phyloP scores from a whole-genome alignment of 2,113 vertebrate species.

The Python bivittatus region DNA sequence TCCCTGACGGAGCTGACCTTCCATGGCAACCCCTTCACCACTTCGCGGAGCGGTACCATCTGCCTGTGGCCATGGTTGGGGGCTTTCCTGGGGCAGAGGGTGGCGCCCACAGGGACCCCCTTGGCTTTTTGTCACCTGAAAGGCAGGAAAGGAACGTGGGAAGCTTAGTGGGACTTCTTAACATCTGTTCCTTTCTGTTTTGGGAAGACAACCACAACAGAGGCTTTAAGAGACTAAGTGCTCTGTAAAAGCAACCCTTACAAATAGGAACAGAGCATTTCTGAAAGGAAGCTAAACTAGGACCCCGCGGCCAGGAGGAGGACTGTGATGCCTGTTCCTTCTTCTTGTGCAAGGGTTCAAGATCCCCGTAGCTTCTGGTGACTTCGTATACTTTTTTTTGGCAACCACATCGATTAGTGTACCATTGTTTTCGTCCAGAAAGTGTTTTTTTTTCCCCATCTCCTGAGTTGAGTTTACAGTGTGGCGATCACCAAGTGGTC shows the following conservation, averaged over 20 bases:
- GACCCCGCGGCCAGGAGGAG: neutral
- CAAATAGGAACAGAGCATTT: too few species aligned
- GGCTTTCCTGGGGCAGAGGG: neutral
- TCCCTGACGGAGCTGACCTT: constrained; percentile 79
- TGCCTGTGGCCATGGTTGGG: neutral
- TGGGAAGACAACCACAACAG: too few species aligned
- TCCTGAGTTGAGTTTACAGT: too few species aligned
- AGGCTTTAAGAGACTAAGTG: neutral
- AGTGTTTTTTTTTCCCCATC: too few species aligned
- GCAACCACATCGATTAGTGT: too few species aligned
- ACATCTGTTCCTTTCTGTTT: neutral
- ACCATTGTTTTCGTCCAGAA: too few species aligned
- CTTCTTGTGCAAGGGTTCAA: too few species aligned
- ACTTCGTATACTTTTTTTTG: too few species aligned
- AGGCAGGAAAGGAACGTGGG: neutral
- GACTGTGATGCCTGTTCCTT: too few species aligned
- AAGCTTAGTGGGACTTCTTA: neutral
- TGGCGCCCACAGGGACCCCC: neutral
- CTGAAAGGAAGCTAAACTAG: neutral
- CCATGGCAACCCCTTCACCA: constrained; percentile 81
- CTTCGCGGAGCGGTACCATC: constrained; percentile 73
- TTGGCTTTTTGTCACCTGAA: neutral
- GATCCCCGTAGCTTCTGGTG: too few species aligned
- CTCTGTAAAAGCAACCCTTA: too few species aligned
- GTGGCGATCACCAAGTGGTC: too few species aligned